Conservation (phyloP, 2,113 vertebrate genomes). For the Trachemys scripta region DNA sequence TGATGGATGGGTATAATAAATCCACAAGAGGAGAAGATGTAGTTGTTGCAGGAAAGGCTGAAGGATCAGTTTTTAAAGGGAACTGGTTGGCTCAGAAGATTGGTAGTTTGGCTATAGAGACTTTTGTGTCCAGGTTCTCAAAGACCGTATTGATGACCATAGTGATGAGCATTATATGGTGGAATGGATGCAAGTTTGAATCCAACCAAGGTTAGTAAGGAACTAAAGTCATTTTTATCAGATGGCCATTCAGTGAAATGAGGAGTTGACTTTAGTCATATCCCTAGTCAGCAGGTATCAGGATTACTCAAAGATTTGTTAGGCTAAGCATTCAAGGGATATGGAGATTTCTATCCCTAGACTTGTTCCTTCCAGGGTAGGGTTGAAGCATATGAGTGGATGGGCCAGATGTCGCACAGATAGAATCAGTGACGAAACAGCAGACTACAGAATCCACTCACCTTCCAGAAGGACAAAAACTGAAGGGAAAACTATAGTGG, state of each 20-base stretch:
- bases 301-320: slow-evolving; percentile 29
- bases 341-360: not conserved
- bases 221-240: slow-evolving; percentile 55
- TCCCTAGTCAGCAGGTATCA: slow-evolving; percentile 14
- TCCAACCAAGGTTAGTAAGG: slow-evolving; percentile 49
- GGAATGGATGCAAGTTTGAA: slow-evolving; percentile 48
- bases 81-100: not conserved
- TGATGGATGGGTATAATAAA: not conserved
- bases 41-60: slow-evolving; percentile 23
- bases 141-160: not conserved
- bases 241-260: not conserved
- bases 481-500: not conserved
- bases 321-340: not conserved
- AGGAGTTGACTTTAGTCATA: slow-evolving; percentile 37
- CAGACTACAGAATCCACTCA: not conserved
- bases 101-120: not conserved
- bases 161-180: not conserved
- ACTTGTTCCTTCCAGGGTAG: not conserved
- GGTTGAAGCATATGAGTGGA: fast-evolving
- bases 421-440: not conserved
- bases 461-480: slow-evolving; percentile 8
- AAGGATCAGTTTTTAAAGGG: not conserved
- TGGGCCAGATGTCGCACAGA: not conserved
- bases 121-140: slow-evolving; percentile 21
- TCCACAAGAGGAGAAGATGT: not conserved